Percentiles rank a stretch among this genome's conserved stretches.
Evolutionary conservation across 2,797 vertebrate genomes (phyloP).

Genomic region (Sebastes trivittatus): DNA sequence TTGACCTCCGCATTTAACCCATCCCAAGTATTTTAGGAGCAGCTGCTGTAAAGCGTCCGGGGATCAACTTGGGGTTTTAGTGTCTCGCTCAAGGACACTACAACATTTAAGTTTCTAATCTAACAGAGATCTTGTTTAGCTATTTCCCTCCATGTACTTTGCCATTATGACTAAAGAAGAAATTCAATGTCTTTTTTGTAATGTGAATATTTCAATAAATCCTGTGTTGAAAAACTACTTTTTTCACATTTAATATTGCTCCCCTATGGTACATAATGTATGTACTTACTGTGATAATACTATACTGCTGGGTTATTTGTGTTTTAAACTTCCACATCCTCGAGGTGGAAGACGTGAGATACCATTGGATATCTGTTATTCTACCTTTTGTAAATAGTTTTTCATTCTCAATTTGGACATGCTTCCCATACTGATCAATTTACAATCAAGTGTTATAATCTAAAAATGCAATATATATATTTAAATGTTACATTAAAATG

Average conservation of each 20-base stretch:
- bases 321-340: neutral
- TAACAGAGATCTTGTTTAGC: neutral
- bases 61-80: no score
- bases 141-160: neutral
- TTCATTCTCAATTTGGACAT: neutral
- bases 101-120: neutral
- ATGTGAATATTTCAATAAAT: conserved; percentile 16
- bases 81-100: no score
- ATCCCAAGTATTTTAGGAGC: no score
- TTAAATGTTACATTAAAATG: no score
- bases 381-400: neutral
- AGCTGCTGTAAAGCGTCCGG: no score
- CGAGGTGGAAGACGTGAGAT: neutral
- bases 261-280: neutral
- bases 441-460: neutral
- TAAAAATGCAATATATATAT: neutral
- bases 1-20: no score
- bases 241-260: neutral
- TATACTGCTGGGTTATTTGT: neutral
- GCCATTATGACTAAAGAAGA: neutral
- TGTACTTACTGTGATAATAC: neutral
- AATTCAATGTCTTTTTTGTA: neutral
- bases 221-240: neutral
- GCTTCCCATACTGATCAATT: neutral
- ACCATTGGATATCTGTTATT: neutral